Evolutionary conservation across 2,797 vertebrate species (phyloP).

Genomic region (Anas capensis): DNA sequence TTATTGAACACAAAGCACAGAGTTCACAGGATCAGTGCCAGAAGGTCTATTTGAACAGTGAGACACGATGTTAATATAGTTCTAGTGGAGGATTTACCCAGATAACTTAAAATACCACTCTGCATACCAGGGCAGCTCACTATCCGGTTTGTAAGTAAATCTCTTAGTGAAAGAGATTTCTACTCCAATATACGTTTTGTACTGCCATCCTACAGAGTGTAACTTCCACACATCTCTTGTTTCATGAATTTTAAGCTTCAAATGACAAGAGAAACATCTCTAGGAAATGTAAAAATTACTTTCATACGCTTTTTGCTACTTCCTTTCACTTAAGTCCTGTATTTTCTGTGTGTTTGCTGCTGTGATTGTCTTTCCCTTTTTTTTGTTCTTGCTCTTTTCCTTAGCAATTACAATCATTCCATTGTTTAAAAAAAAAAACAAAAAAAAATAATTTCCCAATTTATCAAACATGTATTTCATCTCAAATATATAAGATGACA

Average conservation of each 20-base stretch:
- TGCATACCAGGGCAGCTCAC: neutral
- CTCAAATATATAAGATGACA: neutral
- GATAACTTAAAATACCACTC: neutral
- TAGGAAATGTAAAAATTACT: neutral
- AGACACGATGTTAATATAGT: neutral
- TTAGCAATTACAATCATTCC: neutral
- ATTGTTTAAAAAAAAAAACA: neutral
- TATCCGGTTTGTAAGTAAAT: neutral
- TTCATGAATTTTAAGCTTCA: neutral
- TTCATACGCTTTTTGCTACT: neutral
- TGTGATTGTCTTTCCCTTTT: neutral
- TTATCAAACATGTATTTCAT: neutral
- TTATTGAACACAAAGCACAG: neutral
- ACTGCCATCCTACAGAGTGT: neutral
- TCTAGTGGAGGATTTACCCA: neutral
- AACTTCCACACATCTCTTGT: neutral
- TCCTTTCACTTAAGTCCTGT: neutral
- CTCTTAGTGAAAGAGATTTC: neutral
- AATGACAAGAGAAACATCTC: neutral
- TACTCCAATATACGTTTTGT: neutral
- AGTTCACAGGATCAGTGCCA: neutral
- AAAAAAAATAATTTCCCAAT: neutral
- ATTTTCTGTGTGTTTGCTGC: neutral
- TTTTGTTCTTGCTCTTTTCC: neutral
- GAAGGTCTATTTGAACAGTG: neutral